phyloP scores from a whole-genome alignment of 1,140 invertebrate genomes.

The Sycophaga agraensis region DNA sequence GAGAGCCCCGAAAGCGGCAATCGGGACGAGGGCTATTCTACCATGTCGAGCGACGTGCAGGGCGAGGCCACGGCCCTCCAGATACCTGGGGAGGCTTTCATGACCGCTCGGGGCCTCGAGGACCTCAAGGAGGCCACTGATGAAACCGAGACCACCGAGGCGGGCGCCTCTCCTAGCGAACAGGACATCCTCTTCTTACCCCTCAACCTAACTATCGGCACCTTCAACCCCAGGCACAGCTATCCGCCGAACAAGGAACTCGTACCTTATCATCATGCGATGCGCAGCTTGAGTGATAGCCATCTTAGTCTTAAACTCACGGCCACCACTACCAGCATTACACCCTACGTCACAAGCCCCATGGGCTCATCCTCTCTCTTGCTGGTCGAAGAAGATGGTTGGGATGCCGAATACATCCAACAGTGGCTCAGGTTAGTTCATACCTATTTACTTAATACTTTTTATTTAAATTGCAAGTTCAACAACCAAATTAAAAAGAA shows the following conservation, averaged over 20 bases:
- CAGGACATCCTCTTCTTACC: conserved; percentile 71
- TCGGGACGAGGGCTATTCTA: conserved; percentile 84
- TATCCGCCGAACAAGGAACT: conserved; percentile 69
- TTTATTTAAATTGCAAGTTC: too few relatives aligned
- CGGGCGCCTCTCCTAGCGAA: conserved; percentile 60
- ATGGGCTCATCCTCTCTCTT: conserved; percentile 42
- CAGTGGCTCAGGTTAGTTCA: conserved; percentile 69
- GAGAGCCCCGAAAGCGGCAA: conserved; percentile 74
- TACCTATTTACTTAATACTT: too few relatives aligned
- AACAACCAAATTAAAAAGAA: too few relatives aligned
- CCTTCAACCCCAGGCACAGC: conserved; percentile 67
- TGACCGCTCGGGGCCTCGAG: conserved; percentile 66
- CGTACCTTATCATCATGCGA: conserved; percentile 70
- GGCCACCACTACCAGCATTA: conserved; percentile 51
- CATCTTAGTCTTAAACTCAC: conserved; percentile 70
- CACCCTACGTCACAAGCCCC: conserved; percentile 44
- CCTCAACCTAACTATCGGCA: conserved; percentile 65
- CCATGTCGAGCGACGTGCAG: conserved; percentile 86
- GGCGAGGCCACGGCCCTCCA: conserved; percentile 65
- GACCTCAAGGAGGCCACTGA: conserved; percentile 73
- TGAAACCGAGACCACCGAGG: conserved; percentile 64
- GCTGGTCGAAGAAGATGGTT: conserved; percentile 62
- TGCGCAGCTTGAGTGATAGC: conserved; percentile 72
- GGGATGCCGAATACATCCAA: conserved; percentile 74
- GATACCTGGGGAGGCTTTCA: too few relatives aligned